Percentiles rank a stretch among this genome's conserved stretches.
Conservation (phyloP, 2,113 vertebrate genomes). For the Ceratotherium simum region DNA sequence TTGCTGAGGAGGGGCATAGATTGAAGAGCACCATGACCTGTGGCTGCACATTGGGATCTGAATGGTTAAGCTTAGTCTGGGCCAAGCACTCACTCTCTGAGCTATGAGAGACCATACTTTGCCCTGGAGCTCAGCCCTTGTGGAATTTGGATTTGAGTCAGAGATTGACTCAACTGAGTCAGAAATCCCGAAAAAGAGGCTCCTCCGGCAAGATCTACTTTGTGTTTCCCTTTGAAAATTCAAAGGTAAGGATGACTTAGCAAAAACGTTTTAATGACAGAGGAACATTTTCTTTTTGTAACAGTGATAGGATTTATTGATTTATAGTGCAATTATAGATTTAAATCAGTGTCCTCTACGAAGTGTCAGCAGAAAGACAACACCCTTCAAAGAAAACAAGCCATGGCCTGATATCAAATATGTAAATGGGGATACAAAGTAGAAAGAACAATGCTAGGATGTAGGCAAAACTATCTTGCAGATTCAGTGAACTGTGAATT, state of each 20-base stretch:
- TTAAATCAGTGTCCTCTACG: neutral
- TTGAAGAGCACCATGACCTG: too few species aligned
- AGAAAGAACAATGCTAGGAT: neutral
- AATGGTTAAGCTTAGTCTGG: rapidly evolving
- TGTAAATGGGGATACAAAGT: neutral
- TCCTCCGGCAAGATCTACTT: neutral
- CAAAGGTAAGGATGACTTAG: constrained; percentile 62
- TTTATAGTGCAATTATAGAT: neutral
- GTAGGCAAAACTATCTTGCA: neutral
- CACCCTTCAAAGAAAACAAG: neutral
- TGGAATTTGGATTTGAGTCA: constrained; percentile 6
- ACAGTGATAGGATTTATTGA: neutral
- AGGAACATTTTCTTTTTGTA: neutral
- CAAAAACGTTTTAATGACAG: constrained; percentile 39
- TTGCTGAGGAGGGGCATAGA: neutral
- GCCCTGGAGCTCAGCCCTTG: neutral
- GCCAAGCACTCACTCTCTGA: neutral
- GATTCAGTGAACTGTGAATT: neutral
- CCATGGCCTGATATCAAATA: neutral
- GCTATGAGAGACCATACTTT: neutral
- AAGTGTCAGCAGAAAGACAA: neutral
- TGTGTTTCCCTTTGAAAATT: neutral
- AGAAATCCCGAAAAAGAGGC: neutral
- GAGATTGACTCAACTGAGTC: neutral
- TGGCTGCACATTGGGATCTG: neutral